Base-by-base conservation (phyloP, 2,888 invertebrate species). In the Leucophenga maculata region DNA sequence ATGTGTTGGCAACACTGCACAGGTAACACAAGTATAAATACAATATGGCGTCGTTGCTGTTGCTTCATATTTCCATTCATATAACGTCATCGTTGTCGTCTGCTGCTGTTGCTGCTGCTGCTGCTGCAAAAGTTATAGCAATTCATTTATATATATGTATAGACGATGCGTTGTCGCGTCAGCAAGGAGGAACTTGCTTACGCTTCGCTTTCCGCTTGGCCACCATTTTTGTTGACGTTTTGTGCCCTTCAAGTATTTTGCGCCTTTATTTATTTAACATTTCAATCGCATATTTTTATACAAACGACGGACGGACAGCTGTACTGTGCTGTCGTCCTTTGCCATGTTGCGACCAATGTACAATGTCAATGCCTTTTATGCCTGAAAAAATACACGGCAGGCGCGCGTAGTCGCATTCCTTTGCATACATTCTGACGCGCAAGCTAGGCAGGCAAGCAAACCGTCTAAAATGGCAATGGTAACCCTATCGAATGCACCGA, bases 241-340 rank as follows among this genome's bases (percentile, higher is more conserved):
- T 71, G 74, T 74, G 74, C 77, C 84, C 84, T 75, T 81, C 83
- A 84, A 81, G 84, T 82, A 81, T 81, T 83, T 39, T 79, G 79
- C 82, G 83, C 85, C 82, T 83, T 86, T 86, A 86, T 86, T 86
- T 86, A 85, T 86, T 86, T 86, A 84, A 80, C 85, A 86, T 86
- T 86, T 85, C 87, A 86, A 86, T 86, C 80, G 80, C 84, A 81
- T 84, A 85, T 82, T 81, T 82, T 78, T 78, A 81, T 79, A 81
- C 82, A 80, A 80, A 81, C 83, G 79, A 84, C 16, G 39, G 55
- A 11, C 31, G 22, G 26, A 26, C 50, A 20, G 48, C 32, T 26
- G 22, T n/a, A 64, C 3, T 22, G 83, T 82, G 75, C 72, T 54
- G 54, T 64, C n/a, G 46, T n/a, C 31, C 14, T 11, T 52, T 22